These are phyloP conservation scores for Sceloporus undulatus DNA, from an alignment of 2,113 vertebrate genomes.

Conservation along the genomic window DNA sequence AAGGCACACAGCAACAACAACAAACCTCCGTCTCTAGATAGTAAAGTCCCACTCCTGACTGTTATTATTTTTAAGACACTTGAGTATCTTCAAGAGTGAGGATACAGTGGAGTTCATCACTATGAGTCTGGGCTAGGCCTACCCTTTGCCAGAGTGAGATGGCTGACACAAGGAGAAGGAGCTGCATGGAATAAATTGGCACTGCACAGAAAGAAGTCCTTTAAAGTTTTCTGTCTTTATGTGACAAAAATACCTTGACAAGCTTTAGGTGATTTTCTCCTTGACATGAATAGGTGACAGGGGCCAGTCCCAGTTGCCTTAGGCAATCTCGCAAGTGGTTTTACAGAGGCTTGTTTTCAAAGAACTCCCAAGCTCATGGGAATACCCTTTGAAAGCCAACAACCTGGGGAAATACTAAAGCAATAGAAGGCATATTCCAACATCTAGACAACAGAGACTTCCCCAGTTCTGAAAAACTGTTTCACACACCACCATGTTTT, in stretches of 20 bases:
- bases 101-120: background rate
- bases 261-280: too few relatives aligned
- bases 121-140: background rate
- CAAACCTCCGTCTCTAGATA: too few relatives aligned
- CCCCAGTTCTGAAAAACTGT: background rate
- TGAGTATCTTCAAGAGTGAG: background rate
- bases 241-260: too few relatives aligned
- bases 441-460: background rate
- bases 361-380: background rate
- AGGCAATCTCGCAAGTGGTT: background rate
- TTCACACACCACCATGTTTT: background rate
- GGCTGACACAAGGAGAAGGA: too few relatives aligned
- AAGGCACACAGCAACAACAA: too few relatives aligned
- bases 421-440: background rate
- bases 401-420: background rate
- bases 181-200: too few relatives aligned
- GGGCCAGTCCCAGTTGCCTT: background rate
- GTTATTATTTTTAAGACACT: too few relatives aligned
- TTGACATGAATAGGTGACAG: too few relatives aligned
- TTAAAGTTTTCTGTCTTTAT: too few relatives aligned
- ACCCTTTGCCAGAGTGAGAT: too few relatives aligned
- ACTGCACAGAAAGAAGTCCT: too few relatives aligned
- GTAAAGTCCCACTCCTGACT: too few relatives aligned
- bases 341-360: background rate
- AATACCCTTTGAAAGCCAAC: background rate